These are phyloP conservation scores for Melospiza melodia DNA, from an alignment of 2,113 vertebrate genomes.

Conservation along the genomic window DNA sequence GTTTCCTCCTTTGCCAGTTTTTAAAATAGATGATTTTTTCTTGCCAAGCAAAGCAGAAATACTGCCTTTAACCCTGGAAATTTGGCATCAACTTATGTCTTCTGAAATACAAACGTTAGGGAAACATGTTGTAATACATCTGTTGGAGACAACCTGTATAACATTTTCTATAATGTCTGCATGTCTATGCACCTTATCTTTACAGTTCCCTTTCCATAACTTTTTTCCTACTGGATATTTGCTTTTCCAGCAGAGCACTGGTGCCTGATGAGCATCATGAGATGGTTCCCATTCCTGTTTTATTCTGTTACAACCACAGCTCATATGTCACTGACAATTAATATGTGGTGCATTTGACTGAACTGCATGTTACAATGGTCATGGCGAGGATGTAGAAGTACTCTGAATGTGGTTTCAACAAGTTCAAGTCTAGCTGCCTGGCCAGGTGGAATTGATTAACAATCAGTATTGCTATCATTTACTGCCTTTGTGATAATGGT, in stretches of 20 bases:
- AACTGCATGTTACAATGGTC: fast-evolving
- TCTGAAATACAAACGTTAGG: slow-evolving; percentile 1
- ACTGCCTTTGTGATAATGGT: not conserved
- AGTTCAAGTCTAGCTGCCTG: not conserved
- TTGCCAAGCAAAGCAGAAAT: slow-evolving; percentile 18
- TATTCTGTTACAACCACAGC: not conserved
- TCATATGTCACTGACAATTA: fast-evolving
- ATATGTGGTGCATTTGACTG: not conserved
- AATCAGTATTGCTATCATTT: not conserved
- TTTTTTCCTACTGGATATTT: not conserved
- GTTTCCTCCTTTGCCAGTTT: not conserved
- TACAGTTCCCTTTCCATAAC: not conserved
- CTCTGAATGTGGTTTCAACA: not conserved
- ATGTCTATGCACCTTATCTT: not conserved
- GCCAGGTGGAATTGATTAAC: not conserved
- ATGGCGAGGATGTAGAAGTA: not conserved
- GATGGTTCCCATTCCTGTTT: not conserved
- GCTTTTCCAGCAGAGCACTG: not conserved
- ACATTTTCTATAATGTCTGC: not conserved
- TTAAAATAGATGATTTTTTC: slow-evolving; percentile 20
- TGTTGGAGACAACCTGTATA: not conserved
- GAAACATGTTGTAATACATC: not conserved
- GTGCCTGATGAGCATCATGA: not conserved
- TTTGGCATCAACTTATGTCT: not conserved
- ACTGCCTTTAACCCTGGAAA: slow-evolving; percentile 2